These are phyloP conservation scores for Ispidina picta DNA, from an alignment of 2,797 vertebrate species.

Conservation along the genomic window DNA sequence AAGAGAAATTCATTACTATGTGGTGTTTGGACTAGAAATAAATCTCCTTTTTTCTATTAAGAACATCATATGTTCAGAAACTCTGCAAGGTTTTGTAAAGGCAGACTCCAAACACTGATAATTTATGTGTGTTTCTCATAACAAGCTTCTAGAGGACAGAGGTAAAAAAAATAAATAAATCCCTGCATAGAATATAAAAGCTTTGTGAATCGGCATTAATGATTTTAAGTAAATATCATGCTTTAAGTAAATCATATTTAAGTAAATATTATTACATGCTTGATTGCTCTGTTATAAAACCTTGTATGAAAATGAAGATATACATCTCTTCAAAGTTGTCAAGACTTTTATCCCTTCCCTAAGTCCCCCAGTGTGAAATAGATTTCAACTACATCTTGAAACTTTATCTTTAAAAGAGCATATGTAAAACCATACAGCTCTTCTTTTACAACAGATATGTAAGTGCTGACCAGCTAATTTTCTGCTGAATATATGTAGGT, in stretches of 20 bases:
- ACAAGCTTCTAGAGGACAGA: constrained; percentile 19
- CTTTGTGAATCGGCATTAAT: neutral
- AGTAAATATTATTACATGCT: neutral
- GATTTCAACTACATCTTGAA: neutral
- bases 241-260: neutral
- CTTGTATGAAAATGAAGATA: neutral
- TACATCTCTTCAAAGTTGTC: neutral
- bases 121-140: constrained; percentile 38
- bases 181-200: neutral
- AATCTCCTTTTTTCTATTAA: constrained; percentile 62
- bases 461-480: neutral
- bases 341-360: neutral
- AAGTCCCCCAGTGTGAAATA: neutral
- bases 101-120: constrained; percentile 38
- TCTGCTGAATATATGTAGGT: neutral
- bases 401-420: neutral
- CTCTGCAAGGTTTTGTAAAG: constrained; percentile 25
- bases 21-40: constrained; percentile 46
- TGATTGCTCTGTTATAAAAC: neutral
- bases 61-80: neutral
- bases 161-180: neutral
- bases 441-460: neutral
- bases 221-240: constrained; percentile 13
- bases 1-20: constrained; percentile 33
- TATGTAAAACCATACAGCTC: neutral